Percentiles rank a stretch among this genome's conserved stretches.
These are phyloP conservation scores for Acanthiza pusilla DNA, from an alignment of 2,797 vertebrate species.

Conservation along the genomic window DNA sequence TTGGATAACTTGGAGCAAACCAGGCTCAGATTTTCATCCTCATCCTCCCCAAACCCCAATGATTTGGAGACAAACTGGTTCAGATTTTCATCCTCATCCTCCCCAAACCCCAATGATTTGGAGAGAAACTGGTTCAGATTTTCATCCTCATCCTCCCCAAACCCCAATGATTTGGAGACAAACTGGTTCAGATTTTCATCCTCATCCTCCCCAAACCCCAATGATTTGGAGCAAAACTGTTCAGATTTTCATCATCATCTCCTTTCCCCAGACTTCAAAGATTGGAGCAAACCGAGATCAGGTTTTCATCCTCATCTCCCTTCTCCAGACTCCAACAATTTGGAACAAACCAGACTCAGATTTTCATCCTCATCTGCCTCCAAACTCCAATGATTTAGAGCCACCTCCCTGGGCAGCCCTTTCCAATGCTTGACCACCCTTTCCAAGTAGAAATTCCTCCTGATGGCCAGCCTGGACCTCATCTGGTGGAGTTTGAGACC, in stretches of 20 bases:
- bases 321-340: background rate
- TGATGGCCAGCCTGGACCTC: background rate
- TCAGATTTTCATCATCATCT: no score
- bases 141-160: background rate
- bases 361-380: background rate
- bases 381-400: background rate
- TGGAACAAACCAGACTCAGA: background rate
- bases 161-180: background rate
- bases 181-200: background rate
- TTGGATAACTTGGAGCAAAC: background rate
- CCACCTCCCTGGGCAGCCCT: background rate
- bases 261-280: background rate
- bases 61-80: background rate
- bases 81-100: background rate
- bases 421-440: background rate
- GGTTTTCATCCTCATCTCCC: background rate
- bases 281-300: background rate
- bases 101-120: accelerated
- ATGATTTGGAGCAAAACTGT: accelerated
- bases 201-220: no score
- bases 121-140: background rate
- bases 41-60: background rate
- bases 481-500: background rate
- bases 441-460: accelerated
- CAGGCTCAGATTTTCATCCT: background rate